Evolutionary conservation across 2,888 invertebrate genomes (phyloP).

Genomic region (Scaptomyza tumidula): DNA sequence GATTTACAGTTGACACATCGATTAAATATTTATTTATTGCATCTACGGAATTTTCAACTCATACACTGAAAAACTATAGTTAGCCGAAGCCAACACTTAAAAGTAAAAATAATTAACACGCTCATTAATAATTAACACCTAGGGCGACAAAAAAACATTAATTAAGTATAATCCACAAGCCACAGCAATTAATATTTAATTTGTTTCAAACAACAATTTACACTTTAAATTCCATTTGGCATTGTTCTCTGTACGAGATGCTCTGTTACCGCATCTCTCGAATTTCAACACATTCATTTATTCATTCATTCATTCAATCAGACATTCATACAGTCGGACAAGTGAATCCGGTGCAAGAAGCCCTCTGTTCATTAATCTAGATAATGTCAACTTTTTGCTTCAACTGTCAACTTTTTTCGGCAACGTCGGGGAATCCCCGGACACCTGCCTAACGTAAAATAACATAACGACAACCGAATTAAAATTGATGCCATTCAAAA

Average conservation of each 20-base stretch:
- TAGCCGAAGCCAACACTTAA: constrained; percentile 15
- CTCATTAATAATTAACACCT: constrained; percentile 70
- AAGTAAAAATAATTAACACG: constrained; percentile 23
- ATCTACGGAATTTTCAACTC: constrained; percentile 34
- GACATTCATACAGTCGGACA: constrained; percentile 41
- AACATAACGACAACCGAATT: constrained; percentile 19
- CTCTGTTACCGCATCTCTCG: constrained; percentile 1
- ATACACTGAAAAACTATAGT: constrained; percentile 30
- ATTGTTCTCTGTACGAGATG: constrained; percentile 37
- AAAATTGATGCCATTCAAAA: constrained; percentile 45
- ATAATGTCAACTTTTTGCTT: constrained; percentile 58
- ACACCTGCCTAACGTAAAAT: constrained; percentile 26
- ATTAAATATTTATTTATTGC: constrained; percentile 51
- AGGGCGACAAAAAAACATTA: constrained; percentile 67
- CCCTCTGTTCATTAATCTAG: constrained; percentile 53
- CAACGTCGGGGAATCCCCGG: constrained; percentile 39
- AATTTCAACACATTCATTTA: constrained; percentile 13
- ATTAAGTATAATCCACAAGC: constrained; percentile 68
- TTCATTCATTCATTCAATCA: constrained; percentile 7
- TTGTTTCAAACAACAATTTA: constrained; percentile 49
- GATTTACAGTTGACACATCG: constrained; percentile 31
- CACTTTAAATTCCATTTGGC: constrained; percentile 16
- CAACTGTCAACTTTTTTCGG: constrained; percentile 15
- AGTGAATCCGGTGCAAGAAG: constrained; percentile 18
- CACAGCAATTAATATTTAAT: constrained; percentile 73